Evolutionary conservation across 2,113 vertebrate genomes (phyloP).

Genomic region (Alethe castanea): DNA sequence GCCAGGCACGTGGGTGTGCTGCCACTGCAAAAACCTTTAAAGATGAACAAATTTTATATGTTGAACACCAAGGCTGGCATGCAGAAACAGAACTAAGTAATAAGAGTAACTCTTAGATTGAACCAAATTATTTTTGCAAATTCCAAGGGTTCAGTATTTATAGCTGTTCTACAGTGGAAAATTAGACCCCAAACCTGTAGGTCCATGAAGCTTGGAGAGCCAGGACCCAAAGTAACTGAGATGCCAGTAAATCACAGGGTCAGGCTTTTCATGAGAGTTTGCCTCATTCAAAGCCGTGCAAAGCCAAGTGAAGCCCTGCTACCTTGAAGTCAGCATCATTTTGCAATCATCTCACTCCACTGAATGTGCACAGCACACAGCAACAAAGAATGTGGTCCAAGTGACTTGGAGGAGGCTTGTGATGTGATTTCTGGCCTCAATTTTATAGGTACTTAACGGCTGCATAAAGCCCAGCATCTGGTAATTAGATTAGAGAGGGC

Average conservation of each 20-base stretch:
- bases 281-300: background rate
- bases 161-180: background rate
- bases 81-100: background rate
- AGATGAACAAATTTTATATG: background rate
- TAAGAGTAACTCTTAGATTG: background rate
- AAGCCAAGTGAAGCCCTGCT: background rate
- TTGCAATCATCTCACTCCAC: background rate
- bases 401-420: background rate
- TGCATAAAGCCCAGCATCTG: background rate
- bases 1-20: background rate
- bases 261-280: background rate
- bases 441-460: background rate
- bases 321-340: background rate
- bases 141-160: background rate
- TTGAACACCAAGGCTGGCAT: background rate
- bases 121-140: background rate
- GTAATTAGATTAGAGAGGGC: background rate
- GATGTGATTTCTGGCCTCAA: background rate
- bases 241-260: background rate
- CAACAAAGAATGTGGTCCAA: background rate
- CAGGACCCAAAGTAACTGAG: background rate
- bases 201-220: rapidly evolving
- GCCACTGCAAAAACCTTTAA: background rate
- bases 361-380: rapidly evolving
- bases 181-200: background rate